These are phyloP conservation scores for Subanguina moxae DNA, from an alignment of 1,140 invertebrate species.

Conservation along the genomic window DNA sequence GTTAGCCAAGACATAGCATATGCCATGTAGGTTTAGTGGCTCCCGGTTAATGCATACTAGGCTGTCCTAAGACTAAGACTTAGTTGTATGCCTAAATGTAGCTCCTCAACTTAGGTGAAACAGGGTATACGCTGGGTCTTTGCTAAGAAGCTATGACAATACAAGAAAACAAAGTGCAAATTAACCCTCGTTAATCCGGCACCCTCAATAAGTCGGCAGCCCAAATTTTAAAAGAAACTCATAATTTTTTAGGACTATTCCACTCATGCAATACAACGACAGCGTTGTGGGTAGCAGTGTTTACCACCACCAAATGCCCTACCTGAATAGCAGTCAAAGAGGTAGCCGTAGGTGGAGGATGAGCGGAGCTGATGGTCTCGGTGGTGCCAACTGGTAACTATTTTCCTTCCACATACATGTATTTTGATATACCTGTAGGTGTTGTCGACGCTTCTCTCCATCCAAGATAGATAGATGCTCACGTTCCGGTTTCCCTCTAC, in stretches of 20 bases:
- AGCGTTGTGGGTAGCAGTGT: neutral
- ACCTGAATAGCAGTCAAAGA: slow-evolving; percentile 3
- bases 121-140: too few relatives aligned
- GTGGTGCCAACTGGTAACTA: neutral
- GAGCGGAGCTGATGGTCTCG: slow-evolving; percentile 16
- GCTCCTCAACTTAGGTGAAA: too few relatives aligned
- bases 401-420: neutral
- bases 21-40: too few relatives aligned
- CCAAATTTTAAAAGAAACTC: too few relatives aligned
- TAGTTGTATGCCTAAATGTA: too few relatives aligned
- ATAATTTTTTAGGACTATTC: slow-evolving; percentile 12
- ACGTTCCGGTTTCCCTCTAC: slow-evolving; percentile 83
- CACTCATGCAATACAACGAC: slow-evolving; percentile 22
- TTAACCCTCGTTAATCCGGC: too few relatives aligned
- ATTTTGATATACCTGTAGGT: neutral
- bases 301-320: slow-evolving; percentile 15
- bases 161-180: too few relatives aligned
- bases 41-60: too few relatives aligned
- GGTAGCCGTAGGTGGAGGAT: slow-evolving; percentile 9
- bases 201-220: too few relatives aligned
- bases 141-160: too few relatives aligned
- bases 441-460: slow-evolving; percentile 20
- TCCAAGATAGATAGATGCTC: slow-evolving; percentile 91
- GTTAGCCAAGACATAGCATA: too few relatives aligned
- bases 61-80: too few relatives aligned